A percentile compares a stretch with the other conserved stretches of the same genome.
Conservation (phyloP, 2,797 vertebrate species). For the Acipenser oxyrinchus region DNA sequence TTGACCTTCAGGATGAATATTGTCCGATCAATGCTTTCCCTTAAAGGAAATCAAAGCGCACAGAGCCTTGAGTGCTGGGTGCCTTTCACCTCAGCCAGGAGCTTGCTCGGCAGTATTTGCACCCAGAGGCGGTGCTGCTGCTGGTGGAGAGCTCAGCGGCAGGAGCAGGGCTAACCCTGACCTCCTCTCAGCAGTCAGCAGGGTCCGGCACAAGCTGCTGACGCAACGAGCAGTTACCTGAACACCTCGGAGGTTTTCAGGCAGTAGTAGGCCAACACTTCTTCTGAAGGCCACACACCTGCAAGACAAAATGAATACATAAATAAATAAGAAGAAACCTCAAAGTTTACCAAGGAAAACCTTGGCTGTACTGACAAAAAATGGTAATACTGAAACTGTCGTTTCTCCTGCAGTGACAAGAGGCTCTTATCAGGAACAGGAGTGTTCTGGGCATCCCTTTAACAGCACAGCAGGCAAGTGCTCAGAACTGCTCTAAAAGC, state of each 20-base stretch:
- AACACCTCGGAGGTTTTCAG: conserved; percentile 80
- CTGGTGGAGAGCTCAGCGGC: conserved; percentile 42
- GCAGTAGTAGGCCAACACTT: conserved; percentile 94
- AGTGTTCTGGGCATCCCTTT: neutral
- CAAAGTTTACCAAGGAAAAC: no score
- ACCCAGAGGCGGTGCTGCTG: conserved; percentile 49
- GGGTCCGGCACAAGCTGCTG: conserved; percentile 41
- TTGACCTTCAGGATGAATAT: conserved; percentile 82
- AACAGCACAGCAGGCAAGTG: neutral
- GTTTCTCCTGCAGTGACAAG: neutral
- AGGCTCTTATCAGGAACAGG: neutral
- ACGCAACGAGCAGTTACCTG: conserved; percentile 66
- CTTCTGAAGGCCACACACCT: conserved; percentile 97
- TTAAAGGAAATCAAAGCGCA: conserved; percentile 89
- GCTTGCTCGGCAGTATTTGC: conserved; percentile 61
- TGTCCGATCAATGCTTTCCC: conserved; percentile 79
- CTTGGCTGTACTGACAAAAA: no score
- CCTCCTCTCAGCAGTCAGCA: conserved; percentile 41
- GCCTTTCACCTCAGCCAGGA: conserved; percentile 57
- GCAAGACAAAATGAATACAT: conserved; percentile 29
- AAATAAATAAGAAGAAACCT: no score
- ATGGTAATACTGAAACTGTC: no score
- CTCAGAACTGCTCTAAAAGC: neutral
- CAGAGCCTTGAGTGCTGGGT: conserved; percentile 86
- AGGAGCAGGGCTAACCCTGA: conserved; percentile 49